phyloP scores from a whole-genome alignment of 1,140 invertebrate species.

The Solen grandis region DNA sequence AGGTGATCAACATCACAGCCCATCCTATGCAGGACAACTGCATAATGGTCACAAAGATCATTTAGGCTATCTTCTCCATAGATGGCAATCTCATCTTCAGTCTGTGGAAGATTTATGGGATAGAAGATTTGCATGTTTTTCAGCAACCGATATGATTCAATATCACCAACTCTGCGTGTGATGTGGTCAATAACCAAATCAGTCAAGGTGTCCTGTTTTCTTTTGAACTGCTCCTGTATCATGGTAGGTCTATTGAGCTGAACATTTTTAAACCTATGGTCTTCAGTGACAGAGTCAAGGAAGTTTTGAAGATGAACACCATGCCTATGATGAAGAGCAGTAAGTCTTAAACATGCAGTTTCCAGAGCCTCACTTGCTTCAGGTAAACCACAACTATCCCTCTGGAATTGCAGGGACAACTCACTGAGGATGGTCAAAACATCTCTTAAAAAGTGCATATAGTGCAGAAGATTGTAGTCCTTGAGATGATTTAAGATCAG shows the following conservation, averaged over 20 bases:
- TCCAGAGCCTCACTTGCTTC: slow-evolving; percentile 23
- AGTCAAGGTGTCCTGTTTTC: slow-evolving; percentile 1
- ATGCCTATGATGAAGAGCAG: neutral
- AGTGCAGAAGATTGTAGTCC: slow-evolving; percentile 22
- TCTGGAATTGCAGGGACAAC: slow-evolving; percentile 26
- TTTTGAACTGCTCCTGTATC: slow-evolving; percentile 3
- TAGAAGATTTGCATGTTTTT: slow-evolving; percentile 27
- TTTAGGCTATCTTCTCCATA: slow-evolving; percentile 18
- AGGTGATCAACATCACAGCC: slow-evolving; percentile 28
- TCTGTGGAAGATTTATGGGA: slow-evolving; percentile 10
- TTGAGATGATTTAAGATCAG: too few relatives aligned
- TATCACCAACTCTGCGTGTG: slow-evolving; percentile 20
- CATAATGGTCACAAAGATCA: slow-evolving; percentile 23
- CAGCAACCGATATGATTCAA: slow-evolving; percentile 11
- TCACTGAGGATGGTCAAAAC: slow-evolving; percentile 17
- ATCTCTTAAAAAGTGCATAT: slow-evolving; percentile 45
- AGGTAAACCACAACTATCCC: slow-evolving; percentile 11
- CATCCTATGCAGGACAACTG: slow-evolving; percentile 17
- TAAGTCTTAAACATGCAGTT: slow-evolving; percentile 3
- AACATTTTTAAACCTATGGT: slow-evolving; percentile 10
- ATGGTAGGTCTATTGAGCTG: neutral
- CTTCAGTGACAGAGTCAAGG: neutral
- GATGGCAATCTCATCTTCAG: slow-evolving; percentile 1
- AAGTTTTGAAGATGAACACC: slow-evolving; percentile 13
- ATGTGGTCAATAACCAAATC: slow-evolving; percentile 29